Percentiles rank a stretch among this genome's conserved stretches.
Evolutionary conservation across 2,888 invertebrate species (phyloP).

Genomic region (Scaptodrosophila latifasciaeformis): DNA sequence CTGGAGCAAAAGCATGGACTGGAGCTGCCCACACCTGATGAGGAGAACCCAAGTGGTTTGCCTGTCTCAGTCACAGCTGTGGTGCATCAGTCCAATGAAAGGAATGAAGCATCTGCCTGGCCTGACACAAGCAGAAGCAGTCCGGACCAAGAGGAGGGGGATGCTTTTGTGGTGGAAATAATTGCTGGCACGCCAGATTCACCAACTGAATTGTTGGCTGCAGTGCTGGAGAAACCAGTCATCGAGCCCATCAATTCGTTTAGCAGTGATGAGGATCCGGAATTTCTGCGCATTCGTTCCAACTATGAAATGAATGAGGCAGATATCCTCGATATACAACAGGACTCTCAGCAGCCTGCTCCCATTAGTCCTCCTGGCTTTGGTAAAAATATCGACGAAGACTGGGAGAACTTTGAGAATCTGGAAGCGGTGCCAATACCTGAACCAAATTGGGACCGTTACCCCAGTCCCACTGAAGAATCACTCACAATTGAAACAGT

Average conservation of each 20-base stretch:
- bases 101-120: too few relatives aligned
- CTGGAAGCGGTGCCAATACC: conserved; percentile 35
- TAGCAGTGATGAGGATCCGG: conserved; percentile 33
- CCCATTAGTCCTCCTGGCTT: conserved; percentile 50
- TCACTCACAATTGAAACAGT: too few relatives aligned
- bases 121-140: background rate
- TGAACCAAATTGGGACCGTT: conserved; percentile 38
- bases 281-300: conserved; percentile 58
- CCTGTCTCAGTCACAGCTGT: conserved; percentile 47
- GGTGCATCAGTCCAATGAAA: conserved; percentile 33
- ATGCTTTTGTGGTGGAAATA: conserved; percentile 48
- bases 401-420: conserved; percentile 62
- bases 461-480: conserved; percentile 30
- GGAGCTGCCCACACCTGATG: conserved; percentile 45
- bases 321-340: conserved; percentile 50
- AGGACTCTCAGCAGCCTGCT: conserved; percentile 12
- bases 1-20: background rate
- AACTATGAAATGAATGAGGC: conserved; percentile 63
- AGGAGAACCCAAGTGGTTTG: conserved; percentile 31
- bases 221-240: too few relatives aligned
- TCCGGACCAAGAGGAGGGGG: conserved; percentile 10
- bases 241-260: conserved; percentile 5
- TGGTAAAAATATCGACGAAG: conserved; percentile 67
- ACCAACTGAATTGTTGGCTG: conserved; percentile 35
- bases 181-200: conserved; percentile 48